Evolutionary conservation across 2,888 invertebrate species (phyloP).

Genomic region (Meiosimyza decipiens): DNA sequence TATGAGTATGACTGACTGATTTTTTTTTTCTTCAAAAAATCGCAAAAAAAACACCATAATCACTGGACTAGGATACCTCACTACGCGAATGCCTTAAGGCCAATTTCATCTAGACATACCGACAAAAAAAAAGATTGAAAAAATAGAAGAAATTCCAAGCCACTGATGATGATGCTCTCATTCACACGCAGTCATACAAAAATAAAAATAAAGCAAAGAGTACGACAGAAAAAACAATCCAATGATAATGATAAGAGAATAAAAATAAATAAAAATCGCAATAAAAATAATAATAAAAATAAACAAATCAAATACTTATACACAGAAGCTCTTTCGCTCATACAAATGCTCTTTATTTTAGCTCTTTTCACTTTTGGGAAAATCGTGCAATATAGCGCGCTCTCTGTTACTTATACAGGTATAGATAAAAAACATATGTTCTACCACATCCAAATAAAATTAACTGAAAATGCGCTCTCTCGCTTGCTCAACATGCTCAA

Average conservation of each 20-base stretch:
- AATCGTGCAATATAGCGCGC: neutral
- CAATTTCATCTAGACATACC: too few species aligned
- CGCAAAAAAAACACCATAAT: too few species aligned
- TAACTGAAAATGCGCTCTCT: slow-evolving; percentile 32
- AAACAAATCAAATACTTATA: neutral
- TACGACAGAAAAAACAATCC: neutral
- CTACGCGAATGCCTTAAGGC: too few species aligned
- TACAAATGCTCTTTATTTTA: neutral
- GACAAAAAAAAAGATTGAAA: too few species aligned
- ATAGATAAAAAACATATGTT: slow-evolving; percentile 3
- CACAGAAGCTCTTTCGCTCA: too few species aligned
- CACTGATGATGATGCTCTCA: too few species aligned
- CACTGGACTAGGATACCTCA: too few species aligned
- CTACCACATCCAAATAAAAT: slow-evolving; percentile 9
- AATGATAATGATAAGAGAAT: neutral
- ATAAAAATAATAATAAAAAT: neutral
- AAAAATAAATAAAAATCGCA: slow-evolving; percentile 5
- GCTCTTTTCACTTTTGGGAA: neutral
- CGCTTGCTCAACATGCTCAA: slow-evolving; percentile 36
- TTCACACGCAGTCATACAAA: too few species aligned
- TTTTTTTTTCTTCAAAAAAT: too few species aligned
- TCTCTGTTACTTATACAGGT: slow-evolving; percentile 30
- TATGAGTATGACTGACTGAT: too few species aligned
- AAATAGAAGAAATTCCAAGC: too few species aligned
- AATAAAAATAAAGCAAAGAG: neutral